Conservation (phyloP, 2,888 invertebrate genomes). For the Allygus modestus region DNA sequence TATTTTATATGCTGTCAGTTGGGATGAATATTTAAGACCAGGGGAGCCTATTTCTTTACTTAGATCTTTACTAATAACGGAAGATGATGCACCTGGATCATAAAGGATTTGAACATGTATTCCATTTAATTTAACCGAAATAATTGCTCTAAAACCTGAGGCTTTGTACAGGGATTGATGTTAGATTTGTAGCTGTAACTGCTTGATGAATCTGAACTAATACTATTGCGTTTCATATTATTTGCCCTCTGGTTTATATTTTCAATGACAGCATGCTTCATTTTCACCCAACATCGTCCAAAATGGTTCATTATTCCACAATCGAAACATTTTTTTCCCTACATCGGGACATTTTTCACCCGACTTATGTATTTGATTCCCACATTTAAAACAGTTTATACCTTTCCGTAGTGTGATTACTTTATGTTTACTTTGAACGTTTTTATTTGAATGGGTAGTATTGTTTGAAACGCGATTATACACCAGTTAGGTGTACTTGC, state of each 20-base stretch:
- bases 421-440: too few relatives aligned
- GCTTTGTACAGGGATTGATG: neutral
- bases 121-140: neutral
- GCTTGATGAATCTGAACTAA: neutral
- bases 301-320: conserved; percentile 25
- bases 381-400: neutral
- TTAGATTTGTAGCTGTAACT: neutral
- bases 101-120: conserved; percentile 12
- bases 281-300: conserved; percentile 12
- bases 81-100: conserved; percentile 28
- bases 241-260: neutral
- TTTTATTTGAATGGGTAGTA: too few relatives aligned
- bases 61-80: conserved; percentile 9
- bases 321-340: neutral
- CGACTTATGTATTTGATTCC: neutral
- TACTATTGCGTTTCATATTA: neutral
- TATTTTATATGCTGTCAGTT: conserved; percentile 8
- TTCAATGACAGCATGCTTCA: neutral
- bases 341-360: conserved; percentile 17
- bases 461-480: too few relatives aligned
- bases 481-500: neutral
- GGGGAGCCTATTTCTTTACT: conserved; percentile 11
- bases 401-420: neutral
- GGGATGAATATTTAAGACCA: neutral
- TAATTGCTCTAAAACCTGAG: neutral